Evolutionary conservation across 2,113 vertebrate species (phyloP).

Genomic region (Felis chaus): DNA sequence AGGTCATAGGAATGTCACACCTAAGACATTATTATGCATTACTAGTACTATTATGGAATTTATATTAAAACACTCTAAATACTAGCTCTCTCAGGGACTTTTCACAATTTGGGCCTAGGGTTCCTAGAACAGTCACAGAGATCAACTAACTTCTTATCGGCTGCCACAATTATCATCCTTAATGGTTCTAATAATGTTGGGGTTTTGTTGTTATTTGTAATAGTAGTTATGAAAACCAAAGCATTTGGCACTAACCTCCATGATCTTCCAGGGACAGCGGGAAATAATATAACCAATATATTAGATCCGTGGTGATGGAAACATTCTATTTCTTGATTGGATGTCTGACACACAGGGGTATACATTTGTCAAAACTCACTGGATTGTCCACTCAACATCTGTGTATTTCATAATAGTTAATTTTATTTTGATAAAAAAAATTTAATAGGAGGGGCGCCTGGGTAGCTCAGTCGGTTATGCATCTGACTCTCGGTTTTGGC

Average conservation of each 20-base stretch:
- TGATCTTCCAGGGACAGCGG: background rate
- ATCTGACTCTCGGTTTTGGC: too few relatives aligned
- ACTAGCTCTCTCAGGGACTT: background rate
- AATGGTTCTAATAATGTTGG: background rate
- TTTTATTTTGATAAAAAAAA: constrained; percentile 2
- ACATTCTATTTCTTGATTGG: background rate
- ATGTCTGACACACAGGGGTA: background rate
- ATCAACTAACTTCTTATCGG: background rate
- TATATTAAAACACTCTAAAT: constrained; percentile 28
- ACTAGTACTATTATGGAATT: constrained; percentile 11
- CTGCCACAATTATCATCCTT: background rate
- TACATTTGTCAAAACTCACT: background rate
- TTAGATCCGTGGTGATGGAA: background rate
- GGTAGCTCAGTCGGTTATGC: too few relatives aligned
- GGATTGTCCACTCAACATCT: background rate
- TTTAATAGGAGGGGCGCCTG: background rate
- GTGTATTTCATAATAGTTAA: constrained; percentile 6
- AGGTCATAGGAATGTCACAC: background rate
- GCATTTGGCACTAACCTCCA: background rate
- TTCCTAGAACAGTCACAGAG: background rate
- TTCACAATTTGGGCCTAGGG: background rate
- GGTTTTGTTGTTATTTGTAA: background rate
- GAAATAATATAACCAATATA: background rate
- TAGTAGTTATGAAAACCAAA: background rate
- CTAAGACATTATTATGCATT: background rate